Evolutionary conservation across 2,797 vertebrate genomes (phyloP).

Genomic region (Moxostoma hubbsi): DNA sequence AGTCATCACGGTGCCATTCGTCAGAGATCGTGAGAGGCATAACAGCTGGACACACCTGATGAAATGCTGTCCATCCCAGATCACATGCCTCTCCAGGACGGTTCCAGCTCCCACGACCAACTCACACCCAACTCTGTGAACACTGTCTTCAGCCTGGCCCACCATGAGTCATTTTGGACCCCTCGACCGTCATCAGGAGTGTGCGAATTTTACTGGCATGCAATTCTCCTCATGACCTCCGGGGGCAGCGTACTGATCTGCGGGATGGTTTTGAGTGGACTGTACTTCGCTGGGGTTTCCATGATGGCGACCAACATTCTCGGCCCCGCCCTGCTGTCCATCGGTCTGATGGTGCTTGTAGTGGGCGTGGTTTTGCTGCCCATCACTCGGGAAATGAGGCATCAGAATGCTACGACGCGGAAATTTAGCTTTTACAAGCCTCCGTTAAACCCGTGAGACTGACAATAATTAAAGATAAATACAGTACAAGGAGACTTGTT

Average conservation of each 20-base stretch:
- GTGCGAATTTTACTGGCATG: constrained; percentile 87
- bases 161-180: constrained; percentile 87
- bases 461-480: neutral
- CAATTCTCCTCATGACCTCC: constrained; percentile 86
- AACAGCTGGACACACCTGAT: no score
- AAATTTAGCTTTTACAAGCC: constrained; percentile 82
- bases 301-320: constrained; percentile 77
- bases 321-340: constrained; percentile 88
- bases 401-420: constrained; percentile 78
- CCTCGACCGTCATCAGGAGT: constrained; percentile 65
- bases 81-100: constrained; percentile 73
- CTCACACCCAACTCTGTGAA: constrained; percentile 85
- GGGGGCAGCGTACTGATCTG: constrained; percentile 86
- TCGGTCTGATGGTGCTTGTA: constrained; percentile 92
- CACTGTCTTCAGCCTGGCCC: constrained; percentile 88
- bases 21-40: neutral
- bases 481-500: no score
- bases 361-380: constrained; percentile 92
- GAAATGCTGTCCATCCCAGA: constrained; percentile 71
- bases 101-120: constrained; percentile 79
- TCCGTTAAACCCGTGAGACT: constrained; percentile 73
- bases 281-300: constrained; percentile 79
- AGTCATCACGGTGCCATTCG: neutral
- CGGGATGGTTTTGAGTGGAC: constrained; percentile 85
- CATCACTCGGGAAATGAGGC: constrained; percentile 89